Base-by-base conservation (phyloP, 2,113 vertebrate species). In the Stigmatopora nigra region DNA sequence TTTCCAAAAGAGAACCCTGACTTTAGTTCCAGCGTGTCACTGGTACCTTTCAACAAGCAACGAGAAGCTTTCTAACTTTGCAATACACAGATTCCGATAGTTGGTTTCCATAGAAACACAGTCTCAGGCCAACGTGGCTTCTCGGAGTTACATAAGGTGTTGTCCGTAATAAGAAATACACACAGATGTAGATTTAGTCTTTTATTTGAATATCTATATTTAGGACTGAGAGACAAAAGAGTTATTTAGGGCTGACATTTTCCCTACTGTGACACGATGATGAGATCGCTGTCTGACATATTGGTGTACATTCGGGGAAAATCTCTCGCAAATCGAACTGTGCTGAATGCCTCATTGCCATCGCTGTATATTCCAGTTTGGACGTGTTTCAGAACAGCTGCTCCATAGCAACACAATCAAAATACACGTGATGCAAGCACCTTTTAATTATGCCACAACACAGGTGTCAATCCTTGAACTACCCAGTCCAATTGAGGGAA, bases 61-160 rank as follows among this genome's bases (percentile, higher is more conserved):
- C 60, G 73, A 68, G 71, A 68, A 73, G 76, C 63, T 82, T 83
- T 73, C 77, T 80, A 76, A 80, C 78, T 77, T 77, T 82, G 64
- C 62, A 84, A 81, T 82, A 78, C 78, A 74, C 81, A 81, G 66
- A 82, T 82, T 84, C 64, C 67, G 75, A 83, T 84, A 85, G 79
- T 82, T 82, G 83, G 88, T 90, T 89, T 88, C 89, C 87, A 90
- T 90, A 88, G 89, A 87, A 90, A 90, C 89, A 76, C 81, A 64
- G 71, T 84, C 73, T 77, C 65, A 20, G 81, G 82, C 84, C 82
- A 82, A 78, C 80, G 55, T 82, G 78, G 80, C 48, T 56, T 87
- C 86, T 78, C 82, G 58, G 48, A 72, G 83, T 89, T 89, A 88
- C 84, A 84, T 88, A 90, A 90, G 81, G 78, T 68, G 83, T 78